phyloP scores from a whole-genome alignment of 1,140 invertebrate species.

The Tetramorium alpestre region DNA sequence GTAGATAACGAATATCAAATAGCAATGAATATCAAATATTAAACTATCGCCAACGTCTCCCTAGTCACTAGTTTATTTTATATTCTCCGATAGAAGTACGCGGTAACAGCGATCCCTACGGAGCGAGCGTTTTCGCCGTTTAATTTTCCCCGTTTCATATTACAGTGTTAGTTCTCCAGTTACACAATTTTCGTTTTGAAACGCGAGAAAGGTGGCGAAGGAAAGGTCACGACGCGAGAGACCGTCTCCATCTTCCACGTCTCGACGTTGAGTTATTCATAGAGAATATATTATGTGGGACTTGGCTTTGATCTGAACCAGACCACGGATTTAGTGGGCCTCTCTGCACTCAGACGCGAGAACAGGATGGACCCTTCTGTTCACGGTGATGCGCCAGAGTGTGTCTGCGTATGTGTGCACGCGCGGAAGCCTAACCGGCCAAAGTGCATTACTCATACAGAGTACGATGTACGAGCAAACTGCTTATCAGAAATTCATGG shows the following conservation, averaged over 20 bases:
- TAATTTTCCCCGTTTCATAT: slow-evolving; percentile 31
- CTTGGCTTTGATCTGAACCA: slow-evolving; percentile 80
- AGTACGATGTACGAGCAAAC: slow-evolving; percentile 45
- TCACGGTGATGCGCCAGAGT: background rate
- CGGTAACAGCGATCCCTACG: background rate
- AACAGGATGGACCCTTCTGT: background rate
- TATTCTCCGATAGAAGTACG: background rate
- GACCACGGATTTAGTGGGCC: slow-evolving; percentile 74
- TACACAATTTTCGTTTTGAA: background rate
- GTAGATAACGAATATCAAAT: background rate
- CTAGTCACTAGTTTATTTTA: background rate
- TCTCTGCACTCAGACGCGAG: slow-evolving; percentile 50
- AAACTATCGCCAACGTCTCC: background rate
- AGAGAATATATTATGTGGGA: slow-evolving; percentile 80
- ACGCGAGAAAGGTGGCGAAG: slow-evolving; percentile 1
- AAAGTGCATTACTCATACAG: slow-evolving; percentile 67
- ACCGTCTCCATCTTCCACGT: background rate
- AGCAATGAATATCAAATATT: background rate
- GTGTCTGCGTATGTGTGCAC: background rate
- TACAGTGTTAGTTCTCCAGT: background rate
- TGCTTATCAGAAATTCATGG: slow-evolving; percentile 65
- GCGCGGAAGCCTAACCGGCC: slow-evolving; percentile 63
- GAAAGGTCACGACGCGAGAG: slow-evolving; percentile 24
- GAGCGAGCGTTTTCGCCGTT: slow-evolving; percentile 19
- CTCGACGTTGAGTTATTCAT: slow-evolving; percentile 74